These are phyloP conservation scores for Leptinotarsa lineolata DNA, from an alignment of 1,140 invertebrate species.

Conservation along the genomic window DNA sequence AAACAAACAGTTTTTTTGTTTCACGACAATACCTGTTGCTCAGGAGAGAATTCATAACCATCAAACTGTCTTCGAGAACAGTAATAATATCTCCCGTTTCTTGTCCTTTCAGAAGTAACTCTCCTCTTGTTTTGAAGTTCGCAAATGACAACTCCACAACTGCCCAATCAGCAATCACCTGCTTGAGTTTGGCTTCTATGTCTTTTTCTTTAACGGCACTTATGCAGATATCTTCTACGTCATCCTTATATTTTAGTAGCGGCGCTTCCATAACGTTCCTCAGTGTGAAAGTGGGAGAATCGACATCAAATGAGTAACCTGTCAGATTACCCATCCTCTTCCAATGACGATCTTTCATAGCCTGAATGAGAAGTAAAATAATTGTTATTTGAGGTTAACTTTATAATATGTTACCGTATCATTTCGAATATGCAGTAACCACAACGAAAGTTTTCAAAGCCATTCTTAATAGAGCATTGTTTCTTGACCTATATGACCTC, in stretches of 20 bases:
- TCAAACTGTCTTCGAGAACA: constrained; percentile 82
- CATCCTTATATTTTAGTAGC: constrained; percentile 80
- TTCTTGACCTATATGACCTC: no score
- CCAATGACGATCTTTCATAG: constrained; percentile 91
- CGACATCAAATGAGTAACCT: constrained; percentile 75
- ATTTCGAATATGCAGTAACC: no score
- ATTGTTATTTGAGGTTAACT: no score
- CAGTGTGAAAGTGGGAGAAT: constrained; percentile 78
- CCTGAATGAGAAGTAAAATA: constrained; percentile 44
- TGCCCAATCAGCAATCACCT: constrained; percentile 82
- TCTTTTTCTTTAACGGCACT: constrained; percentile 89
- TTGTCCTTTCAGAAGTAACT: constrained; percentile 77
- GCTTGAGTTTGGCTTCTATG: constrained; percentile 86
- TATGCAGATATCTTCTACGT: constrained; percentile 92
- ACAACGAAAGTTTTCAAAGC: no score
- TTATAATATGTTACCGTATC: no score
- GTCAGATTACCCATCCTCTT: constrained; percentile 72
- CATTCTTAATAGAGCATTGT: no score
- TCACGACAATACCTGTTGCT: constrained; percentile 85
- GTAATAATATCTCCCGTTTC: constrained; percentile 81
- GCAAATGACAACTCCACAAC: constrained; percentile 77
- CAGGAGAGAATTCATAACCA: constrained; percentile 83
- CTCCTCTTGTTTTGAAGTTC: constrained; percentile 83
- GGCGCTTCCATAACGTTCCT: constrained; percentile 84
- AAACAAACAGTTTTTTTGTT: no score